Percentiles rank a stretch among this genome's conserved stretches.
phyloP scores from a whole-genome alignment of 1,140 invertebrate genomes.

The Scaptomyza graminum region DNA sequence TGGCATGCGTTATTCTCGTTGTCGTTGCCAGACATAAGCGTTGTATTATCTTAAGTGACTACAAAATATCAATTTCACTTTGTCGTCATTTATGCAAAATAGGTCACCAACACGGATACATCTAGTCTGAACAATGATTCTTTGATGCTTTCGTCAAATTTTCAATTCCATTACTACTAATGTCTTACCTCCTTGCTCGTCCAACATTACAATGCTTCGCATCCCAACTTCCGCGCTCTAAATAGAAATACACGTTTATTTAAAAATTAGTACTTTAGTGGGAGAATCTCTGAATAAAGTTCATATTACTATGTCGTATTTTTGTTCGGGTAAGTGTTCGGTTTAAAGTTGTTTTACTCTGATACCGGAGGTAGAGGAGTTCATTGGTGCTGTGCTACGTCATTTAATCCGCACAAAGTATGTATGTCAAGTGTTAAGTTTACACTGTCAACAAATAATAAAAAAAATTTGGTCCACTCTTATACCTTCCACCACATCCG shows the following conservation, averaged over 20 bases:
- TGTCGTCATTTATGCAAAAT: no score
- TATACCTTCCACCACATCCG: no score
- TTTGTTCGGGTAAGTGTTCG: neutral
- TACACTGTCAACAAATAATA: no score
- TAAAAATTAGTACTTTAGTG: conserved; percentile 54
- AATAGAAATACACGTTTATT: conserved; percentile 75
- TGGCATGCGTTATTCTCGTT: no score
- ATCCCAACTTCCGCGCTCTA: conserved; percentile 97
- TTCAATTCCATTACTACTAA: conserved; percentile 19
- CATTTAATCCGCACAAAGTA: no score
- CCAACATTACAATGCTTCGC: conserved; percentile 97
- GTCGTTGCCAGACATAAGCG: no score
- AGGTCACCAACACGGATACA: no score
- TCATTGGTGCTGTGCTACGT: neutral
- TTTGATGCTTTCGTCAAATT: neutral
- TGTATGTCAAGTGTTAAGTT: no score
- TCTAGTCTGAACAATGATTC: no score
- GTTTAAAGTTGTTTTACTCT: conserved; percentile 1
- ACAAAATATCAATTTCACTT: no score
- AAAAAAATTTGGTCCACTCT: no score
- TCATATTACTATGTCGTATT: conserved; percentile 11
- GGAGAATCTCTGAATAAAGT: conserved; percentile 25
- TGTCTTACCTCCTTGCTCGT: conserved; percentile 96
- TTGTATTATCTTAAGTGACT: no score
- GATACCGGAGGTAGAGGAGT: neutral